A percentile compares a stretch with the other conserved stretches of the same genome.
phyloP scores from a whole-genome alignment of 2,888 invertebrate genomes.

The Villa cingulata region DNA sequence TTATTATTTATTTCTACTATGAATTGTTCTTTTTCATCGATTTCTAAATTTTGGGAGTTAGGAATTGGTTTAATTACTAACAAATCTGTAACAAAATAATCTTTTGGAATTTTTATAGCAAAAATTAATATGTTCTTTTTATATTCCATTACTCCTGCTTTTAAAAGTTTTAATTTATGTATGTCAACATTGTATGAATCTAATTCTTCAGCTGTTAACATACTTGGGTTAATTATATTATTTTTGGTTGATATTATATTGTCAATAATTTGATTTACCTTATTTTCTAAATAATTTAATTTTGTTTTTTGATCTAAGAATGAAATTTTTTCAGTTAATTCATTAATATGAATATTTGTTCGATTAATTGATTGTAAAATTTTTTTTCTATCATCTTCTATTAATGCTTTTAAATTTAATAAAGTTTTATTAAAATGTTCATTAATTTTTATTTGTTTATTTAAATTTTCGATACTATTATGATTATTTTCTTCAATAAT shows the following conservation, averaged over 20 bases:
- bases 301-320: slow-evolving; percentile 1
- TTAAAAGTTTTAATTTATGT: slow-evolving; percentile 7
- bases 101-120: slow-evolving; percentile 3
- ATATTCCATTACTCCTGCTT: slow-evolving; percentile 6
- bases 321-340: slow-evolving; percentile 6
- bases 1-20: no score
- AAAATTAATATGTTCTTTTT: no score
- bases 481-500: slow-evolving; percentile 2
- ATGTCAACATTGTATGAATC: slow-evolving; percentile 4
- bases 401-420: background rate
- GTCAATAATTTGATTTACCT: slow-evolving; percentile 6
- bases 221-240: slow-evolving; percentile 8
- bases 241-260: slow-evolving; percentile 4
- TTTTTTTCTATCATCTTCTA: slow-evolving; percentile 2
- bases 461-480: background rate
- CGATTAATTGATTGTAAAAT: background rate
- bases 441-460: slow-evolving; percentile 1
- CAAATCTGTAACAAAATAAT: no score
- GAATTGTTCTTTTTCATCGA: no score
- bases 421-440: slow-evolving; percentile 2
- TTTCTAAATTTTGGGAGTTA: no score
- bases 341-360: background rate
- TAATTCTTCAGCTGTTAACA: slow-evolving; percentile 6
- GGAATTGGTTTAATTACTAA: no score
- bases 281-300: slow-evolving; percentile 3